These are phyloP conservation scores for Spermophilus dauricus DNA, from an alignment of 2,113 vertebrate species.

Conservation along the genomic window DNA sequence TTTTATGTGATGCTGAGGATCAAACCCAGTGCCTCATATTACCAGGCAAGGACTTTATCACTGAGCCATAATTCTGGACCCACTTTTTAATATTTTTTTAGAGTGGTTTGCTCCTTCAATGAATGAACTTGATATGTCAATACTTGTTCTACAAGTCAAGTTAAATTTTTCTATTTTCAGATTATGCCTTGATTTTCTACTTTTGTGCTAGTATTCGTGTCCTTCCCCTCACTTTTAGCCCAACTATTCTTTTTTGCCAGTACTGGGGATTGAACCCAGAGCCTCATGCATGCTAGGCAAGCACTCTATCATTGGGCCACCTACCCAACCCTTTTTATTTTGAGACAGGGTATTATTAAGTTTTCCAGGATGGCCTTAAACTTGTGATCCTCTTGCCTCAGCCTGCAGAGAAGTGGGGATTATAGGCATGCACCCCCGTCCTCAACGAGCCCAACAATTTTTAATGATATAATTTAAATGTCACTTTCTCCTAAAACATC, in stretches of 20 bases:
- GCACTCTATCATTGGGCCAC: too few relatives aligned
- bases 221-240: neutral
- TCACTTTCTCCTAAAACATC: neutral
- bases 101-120: neutral
- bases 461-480: conserved; percentile 42
- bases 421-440: neutral
- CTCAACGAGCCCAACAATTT: neutral
- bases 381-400: too few relatives aligned
- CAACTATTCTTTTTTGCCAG: neutral
- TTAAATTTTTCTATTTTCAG: neutral
- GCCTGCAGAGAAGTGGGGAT: too few relatives aligned
- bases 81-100: neutral
- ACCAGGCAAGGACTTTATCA: too few relatives aligned
- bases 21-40: neutral
- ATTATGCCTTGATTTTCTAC: neutral
- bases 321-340: too few relatives aligned
- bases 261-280: neutral
- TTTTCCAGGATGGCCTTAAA: too few relatives aligned
- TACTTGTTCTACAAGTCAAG: neutral
- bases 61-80: too few relatives aligned
- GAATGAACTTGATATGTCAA: neutral
- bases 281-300: too few relatives aligned
- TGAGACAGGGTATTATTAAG: too few relatives aligned
- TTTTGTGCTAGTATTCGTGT: neutral
- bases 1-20: too few relatives aligned